Percentiles rank a stretch among this genome's conserved stretches.
Evolutionary conservation across 2,797 vertebrate genomes (phyloP).

Genomic region (Danio albolineatus): DNA sequence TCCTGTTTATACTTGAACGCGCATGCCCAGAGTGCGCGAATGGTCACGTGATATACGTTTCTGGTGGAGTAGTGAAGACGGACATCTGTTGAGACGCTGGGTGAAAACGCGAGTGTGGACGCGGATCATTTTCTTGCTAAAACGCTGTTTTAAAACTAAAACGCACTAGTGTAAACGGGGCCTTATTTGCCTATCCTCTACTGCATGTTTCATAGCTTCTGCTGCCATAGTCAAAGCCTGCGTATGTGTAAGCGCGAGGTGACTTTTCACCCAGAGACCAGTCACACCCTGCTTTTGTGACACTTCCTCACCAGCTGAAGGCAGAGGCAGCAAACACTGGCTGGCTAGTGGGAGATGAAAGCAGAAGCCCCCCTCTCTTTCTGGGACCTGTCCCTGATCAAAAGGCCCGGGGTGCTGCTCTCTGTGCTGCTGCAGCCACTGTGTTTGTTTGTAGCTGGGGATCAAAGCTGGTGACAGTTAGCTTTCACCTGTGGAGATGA

Average conservation of each 20-base stretch:
- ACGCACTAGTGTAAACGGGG: too few species aligned
- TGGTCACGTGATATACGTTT: too few species aligned
- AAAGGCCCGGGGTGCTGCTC: constrained; percentile 79
- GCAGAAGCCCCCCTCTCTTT: constrained; percentile 62
- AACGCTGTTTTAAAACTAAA: too few species aligned
- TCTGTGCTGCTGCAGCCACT: constrained; percentile 28
- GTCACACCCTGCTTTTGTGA: constrained; percentile 62
- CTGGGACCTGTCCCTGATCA: constrained; percentile 77
- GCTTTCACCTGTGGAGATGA: constrained; percentile 82
- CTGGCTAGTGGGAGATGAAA: constrained; percentile 75
- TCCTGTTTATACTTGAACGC: too few species aligned
- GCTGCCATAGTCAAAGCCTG: constrained; percentile 36
- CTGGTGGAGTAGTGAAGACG: too few species aligned
- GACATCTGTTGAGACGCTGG: too few species aligned
- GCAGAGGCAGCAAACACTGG: constrained; percentile 56
- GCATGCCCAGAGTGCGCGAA: too few species aligned
- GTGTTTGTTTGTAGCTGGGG: constrained; percentile 74
- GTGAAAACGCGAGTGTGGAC: too few species aligned
- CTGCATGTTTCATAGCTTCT: neutral
- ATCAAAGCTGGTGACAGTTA: constrained; percentile 87
- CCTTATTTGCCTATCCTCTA: neutral
- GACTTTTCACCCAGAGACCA: constrained; percentile 51
- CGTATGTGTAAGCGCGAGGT: constrained; percentile 34
- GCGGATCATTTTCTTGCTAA: too few species aligned
- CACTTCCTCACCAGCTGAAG: constrained; percentile 62